Conservation (phyloP, 2,888 invertebrate genomes). For the Drosophila basisetae region DNA sequence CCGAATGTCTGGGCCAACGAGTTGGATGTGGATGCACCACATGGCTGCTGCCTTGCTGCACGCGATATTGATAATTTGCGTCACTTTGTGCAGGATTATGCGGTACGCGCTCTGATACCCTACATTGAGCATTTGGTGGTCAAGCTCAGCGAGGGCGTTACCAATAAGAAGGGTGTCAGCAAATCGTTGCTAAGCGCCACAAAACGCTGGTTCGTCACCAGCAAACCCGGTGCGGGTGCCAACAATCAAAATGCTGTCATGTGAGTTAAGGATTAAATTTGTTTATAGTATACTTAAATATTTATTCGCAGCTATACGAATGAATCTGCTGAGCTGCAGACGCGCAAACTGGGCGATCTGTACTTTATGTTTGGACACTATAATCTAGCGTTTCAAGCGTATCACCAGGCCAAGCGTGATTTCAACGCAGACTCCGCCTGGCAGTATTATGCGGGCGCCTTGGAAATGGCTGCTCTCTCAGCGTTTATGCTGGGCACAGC, state of each 20-base stretch:
- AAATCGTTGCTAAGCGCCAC: slow-evolving; percentile 97
- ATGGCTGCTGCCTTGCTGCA: slow-evolving; percentile 91
- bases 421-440: slow-evolving; percentile 98
- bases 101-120: slow-evolving; percentile 93
- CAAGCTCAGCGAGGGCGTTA: slow-evolving; percentile 91
- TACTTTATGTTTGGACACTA: slow-evolving; percentile 98
- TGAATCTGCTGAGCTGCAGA: slow-evolving; percentile 96
- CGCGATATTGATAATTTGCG: slow-evolving; percentile 94
- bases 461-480: slow-evolving; percentile 97
- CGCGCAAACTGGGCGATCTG: slow-evolving; percentile 96
- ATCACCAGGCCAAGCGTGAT: slow-evolving; percentile 98
- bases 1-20: slow-evolving; percentile 88
- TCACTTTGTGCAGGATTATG: slow-evolving; percentile 94
- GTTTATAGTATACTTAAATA: neutral
- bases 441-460: slow-evolving; percentile 97
- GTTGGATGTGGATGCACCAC: slow-evolving; percentile 86
- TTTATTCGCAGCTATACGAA: slow-evolving; percentile 88
- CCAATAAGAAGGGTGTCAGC: slow-evolving; percentile 96
- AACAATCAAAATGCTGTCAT: slow-evolving; percentile 91
- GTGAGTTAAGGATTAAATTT: slow-evolving; percentile 86
- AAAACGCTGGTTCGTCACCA: slow-evolving; percentile 97
- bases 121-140: slow-evolving; percentile 96
- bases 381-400: slow-evolving; percentile 93
- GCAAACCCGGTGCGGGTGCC: slow-evolving; percentile 92
- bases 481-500: slow-evolving; percentile 95